These are phyloP conservation scores for Eurytoma californica DNA, from an alignment of 2,888 invertebrate species.

Conservation along the genomic window DNA sequence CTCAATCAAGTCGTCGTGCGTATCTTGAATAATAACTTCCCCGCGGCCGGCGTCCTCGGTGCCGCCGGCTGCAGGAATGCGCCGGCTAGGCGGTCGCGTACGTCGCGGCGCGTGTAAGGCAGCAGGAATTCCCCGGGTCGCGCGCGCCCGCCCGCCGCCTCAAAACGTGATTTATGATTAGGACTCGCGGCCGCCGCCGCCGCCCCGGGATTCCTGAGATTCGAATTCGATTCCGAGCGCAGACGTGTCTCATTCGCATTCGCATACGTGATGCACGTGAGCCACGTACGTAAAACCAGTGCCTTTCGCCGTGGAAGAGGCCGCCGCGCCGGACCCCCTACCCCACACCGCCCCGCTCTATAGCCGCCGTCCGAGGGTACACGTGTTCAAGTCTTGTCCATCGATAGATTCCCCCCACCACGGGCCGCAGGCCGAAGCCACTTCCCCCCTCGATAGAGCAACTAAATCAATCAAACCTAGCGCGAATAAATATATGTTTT, in stretches of 20 bases:
- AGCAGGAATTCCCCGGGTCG: slow-evolving; percentile 23
- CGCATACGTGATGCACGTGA: slow-evolving; percentile 50
- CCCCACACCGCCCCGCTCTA: slow-evolving; percentile 9
- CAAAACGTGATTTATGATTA: slow-evolving; percentile 58
- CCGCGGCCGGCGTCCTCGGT: background rate
- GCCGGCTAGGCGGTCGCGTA: background rate
- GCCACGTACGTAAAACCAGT: slow-evolving; percentile 54
- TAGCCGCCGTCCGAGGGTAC: slow-evolving; percentile 41
- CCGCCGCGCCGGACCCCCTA: background rate
- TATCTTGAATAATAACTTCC: slow-evolving; percentile 25
- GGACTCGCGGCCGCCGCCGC: slow-evolving; percentile 12
- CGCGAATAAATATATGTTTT: slow-evolving; percentile 31
- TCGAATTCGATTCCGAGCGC: slow-evolving; percentile 49
- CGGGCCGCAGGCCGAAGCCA: background rate
- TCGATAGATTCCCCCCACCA: slow-evolving; percentile 39
- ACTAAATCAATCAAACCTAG: slow-evolving; percentile 41
- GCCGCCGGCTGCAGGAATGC: slow-evolving; percentile 13
- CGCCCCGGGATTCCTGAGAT: slow-evolving; percentile 49
- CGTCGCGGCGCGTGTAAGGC: background rate
- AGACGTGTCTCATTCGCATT: slow-evolving; percentile 62
- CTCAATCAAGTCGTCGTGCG: slow-evolving; percentile 23
- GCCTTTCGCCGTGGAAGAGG: slow-evolving; percentile 26
- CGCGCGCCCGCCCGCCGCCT: slow-evolving; percentile 34
- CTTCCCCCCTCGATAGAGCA: slow-evolving; percentile 29
- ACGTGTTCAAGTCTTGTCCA: slow-evolving; percentile 55